Evolutionary conservation across 2,888 invertebrate species (phyloP).

Genomic region (Caenorhabditis sp.): DNA sequence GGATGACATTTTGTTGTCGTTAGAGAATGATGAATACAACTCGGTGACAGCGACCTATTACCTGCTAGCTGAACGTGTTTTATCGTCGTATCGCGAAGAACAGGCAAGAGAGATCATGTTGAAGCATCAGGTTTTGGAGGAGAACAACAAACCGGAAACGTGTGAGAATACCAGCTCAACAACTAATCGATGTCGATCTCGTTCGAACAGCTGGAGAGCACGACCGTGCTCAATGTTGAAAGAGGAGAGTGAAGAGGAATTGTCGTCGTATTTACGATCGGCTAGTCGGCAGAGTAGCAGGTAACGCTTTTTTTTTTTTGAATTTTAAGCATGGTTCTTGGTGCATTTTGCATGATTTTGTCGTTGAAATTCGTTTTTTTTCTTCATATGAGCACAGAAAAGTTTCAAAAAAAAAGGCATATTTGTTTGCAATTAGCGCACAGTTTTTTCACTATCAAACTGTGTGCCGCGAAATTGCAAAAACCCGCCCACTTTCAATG

Average conservation of each 20-base stretch:
- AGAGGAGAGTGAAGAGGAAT: conserved; percentile 87
- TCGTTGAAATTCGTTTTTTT: too few species aligned
- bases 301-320: conserved; percentile 35
- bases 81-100: conserved; percentile 79
- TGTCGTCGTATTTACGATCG: conserved; percentile 67
- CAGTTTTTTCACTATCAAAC: too few species aligned
- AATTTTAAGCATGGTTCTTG: not conserved
- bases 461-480: too few species aligned
- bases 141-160: not conserved
- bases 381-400: too few species aligned
- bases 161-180: not conserved
- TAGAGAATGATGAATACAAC: conserved; percentile 95
- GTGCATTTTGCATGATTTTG: not conserved
- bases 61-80: conserved; percentile 89
- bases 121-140: conserved; percentile 21
- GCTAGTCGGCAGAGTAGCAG: conserved; percentile 68
- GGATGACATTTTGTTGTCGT: conserved; percentile 85
- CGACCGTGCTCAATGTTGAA: conserved; percentile 57
- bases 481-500: too few species aligned
- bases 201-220: conserved; percentile 66
- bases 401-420: too few species aligned
- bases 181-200: conserved; percentile 46
- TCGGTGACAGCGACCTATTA: conserved; percentile 98
- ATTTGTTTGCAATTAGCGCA: too few species aligned
- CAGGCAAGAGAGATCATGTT: conserved; percentile 62